Conservation (phyloP, 2,113 vertebrate genomes). For the Sapayoa aenigma region DNA sequence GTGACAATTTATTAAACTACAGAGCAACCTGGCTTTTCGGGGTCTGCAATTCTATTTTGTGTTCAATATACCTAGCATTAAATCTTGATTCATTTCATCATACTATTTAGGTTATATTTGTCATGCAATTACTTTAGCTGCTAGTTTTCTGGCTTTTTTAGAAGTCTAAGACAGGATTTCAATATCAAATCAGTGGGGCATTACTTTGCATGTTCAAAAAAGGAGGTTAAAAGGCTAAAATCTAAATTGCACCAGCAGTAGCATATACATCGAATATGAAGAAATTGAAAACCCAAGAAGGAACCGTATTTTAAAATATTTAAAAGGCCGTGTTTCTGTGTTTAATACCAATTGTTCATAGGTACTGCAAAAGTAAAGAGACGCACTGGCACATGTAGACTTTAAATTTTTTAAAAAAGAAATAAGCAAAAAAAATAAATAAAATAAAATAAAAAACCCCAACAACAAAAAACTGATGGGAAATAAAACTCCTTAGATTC, state of each 20-base stretch:
- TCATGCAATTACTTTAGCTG: constrained; percentile 93
- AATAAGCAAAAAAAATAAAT: not conserved
- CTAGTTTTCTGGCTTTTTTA: constrained; percentile 74
- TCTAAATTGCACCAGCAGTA: constrained; percentile 59
- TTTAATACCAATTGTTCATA: constrained; percentile 61
- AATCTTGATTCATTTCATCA: constrained; percentile 80
- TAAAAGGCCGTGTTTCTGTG: constrained; percentile 26
- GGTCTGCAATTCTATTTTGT: constrained; percentile 90
- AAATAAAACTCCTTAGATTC: constrained; percentile 99
- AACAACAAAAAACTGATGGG: constrained; percentile 74
- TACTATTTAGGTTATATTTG: constrained; percentile 83
- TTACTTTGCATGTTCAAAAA: constrained; percentile 83
- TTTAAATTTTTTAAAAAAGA: constrained; percentile 27
- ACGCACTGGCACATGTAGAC: constrained; percentile 14
- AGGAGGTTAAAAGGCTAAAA: constrained; percentile 59
- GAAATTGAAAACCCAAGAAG: constrained; percentile 56
- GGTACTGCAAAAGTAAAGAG: constrained; percentile 52
- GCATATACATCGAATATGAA: constrained; percentile 63
- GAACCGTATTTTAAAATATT: constrained; percentile 53
- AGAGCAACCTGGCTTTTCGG: constrained; percentile 98
- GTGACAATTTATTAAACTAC: constrained; percentile 99
- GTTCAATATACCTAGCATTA: constrained; percentile 81
- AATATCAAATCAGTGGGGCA: constrained; percentile 94
- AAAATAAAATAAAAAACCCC: not conserved
- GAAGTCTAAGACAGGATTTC: constrained; percentile 75